phyloP scores from a whole-genome alignment of 2,888 invertebrate genomes.

The Glaucopsyche alexis region DNA sequence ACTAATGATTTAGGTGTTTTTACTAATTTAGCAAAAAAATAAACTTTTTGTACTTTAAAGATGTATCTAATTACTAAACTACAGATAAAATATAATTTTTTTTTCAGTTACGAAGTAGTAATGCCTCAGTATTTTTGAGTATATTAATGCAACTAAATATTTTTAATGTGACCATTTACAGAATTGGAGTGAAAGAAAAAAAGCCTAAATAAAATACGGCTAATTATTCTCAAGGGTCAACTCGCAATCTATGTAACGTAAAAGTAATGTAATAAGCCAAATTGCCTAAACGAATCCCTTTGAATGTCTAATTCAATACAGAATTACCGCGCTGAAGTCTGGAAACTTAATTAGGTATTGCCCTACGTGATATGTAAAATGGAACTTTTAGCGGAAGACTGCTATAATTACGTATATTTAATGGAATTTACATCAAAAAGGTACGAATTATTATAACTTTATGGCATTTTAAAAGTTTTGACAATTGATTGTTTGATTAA shows the following conservation, averaged over 20 bases:
- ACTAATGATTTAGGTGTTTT: no score
- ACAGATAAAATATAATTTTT: no score
- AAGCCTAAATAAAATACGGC: not conserved
- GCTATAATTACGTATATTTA: not conserved
- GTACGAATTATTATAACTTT: no score
- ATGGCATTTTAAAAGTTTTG: no score
- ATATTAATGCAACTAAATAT: no score
- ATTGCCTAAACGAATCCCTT: not conserved
- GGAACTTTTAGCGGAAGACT: not conserved
- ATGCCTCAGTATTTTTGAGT: no score
- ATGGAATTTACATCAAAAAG: not conserved
- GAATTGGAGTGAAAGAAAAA: not conserved
- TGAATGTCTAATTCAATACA: not conserved
- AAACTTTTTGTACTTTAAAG: no score
- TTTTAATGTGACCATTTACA: no score
- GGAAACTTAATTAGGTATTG: not conserved
- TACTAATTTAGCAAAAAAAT: no score
- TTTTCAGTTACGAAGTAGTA: no score
- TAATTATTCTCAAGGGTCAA: not conserved
- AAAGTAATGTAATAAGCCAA: slow-evolving; percentile 4
- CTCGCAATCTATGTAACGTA: not conserved
- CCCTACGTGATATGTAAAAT: not conserved
- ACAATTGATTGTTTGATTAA: no score
- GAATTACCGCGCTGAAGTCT: not conserved
- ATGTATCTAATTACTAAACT: no score